These are phyloP conservation scores for Cotesia chilonis DNA, from an alignment of 1,140 invertebrate genomes.

Conservation along the genomic window DNA sequence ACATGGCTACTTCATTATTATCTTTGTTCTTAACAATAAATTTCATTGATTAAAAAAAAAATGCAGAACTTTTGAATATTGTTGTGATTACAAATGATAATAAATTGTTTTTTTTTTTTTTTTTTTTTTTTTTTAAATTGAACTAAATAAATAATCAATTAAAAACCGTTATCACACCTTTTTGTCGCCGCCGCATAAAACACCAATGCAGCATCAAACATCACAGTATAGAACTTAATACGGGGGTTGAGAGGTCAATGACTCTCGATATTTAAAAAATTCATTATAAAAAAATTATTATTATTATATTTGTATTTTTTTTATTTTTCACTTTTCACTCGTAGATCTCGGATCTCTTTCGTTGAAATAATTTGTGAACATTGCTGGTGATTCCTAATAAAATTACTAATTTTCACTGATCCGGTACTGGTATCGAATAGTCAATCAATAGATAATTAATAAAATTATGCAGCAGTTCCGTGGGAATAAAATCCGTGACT, in stretches of 20 bases:
- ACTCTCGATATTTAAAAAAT: slow-evolving; percentile 48
- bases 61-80: background rate
- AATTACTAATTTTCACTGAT: too few relatives aligned
- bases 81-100: too few relatives aligned
- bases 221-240: slow-evolving; percentile 52
- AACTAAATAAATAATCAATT: slow-evolving; percentile 6
- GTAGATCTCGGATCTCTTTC: too few relatives aligned
- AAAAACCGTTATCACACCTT: slow-evolving; percentile 51
- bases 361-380: too few relatives aligned
- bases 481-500: background rate
- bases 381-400: too few relatives aligned
- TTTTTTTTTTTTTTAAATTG: too few relatives aligned
- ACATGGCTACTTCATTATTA: background rate
- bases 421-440: too few relatives aligned
- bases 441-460: too few relatives aligned
- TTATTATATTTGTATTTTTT: background rate
- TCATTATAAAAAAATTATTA: background rate
- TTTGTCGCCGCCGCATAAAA: slow-evolving; percentile 58
- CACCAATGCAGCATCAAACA: slow-evolving; percentile 63
- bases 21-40: background rate
- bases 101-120: too few relatives aligned
- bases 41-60: background rate
- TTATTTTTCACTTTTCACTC: too few relatives aligned
- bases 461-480: too few relatives aligned
- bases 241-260: slow-evolving; percentile 53